Evolutionary conservation across 2,113 vertebrate genomes (phyloP).

Genomic region (Hippocampus zosterae): DNA sequence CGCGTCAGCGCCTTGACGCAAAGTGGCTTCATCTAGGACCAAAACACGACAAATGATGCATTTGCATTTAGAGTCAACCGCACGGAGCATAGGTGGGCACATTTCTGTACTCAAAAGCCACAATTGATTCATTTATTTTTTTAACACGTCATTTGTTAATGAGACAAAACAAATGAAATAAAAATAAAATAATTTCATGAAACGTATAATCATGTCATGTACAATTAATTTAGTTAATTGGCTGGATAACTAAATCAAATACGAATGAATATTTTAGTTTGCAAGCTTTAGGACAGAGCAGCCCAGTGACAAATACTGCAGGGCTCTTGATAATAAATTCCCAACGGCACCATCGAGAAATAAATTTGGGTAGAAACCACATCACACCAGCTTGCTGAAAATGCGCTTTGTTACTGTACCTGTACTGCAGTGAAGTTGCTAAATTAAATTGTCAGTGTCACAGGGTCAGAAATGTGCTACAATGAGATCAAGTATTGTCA

Average conservation of each 20-base stretch:
- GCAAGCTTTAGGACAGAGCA: neutral
- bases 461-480: neutral
- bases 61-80: neutral
- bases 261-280: neutral
- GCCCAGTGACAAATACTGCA: neutral
- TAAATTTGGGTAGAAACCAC: too few species aligned
- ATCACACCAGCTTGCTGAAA: too few species aligned
- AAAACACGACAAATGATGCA: neutral
- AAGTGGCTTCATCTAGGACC: conserved; percentile 84
- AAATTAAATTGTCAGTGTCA: neutral
- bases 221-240: neutral
- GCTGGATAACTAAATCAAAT: neutral
- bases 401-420: too few species aligned
- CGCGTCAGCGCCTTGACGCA: conserved; percentile 91
- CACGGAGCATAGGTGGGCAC: neutral
- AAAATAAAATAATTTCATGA: neutral
- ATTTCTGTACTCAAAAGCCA: neutral
- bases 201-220: neutral
- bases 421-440: too few species aligned
- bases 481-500: neutral
- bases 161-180: neutral
- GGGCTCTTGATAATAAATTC: neutral
- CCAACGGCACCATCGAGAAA: too few species aligned
- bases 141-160: neutral
- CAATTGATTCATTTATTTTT: neutral